phyloP scores from a whole-genome alignment of 2,888 invertebrate genomes.

The Esperia sulphurella region DNA sequence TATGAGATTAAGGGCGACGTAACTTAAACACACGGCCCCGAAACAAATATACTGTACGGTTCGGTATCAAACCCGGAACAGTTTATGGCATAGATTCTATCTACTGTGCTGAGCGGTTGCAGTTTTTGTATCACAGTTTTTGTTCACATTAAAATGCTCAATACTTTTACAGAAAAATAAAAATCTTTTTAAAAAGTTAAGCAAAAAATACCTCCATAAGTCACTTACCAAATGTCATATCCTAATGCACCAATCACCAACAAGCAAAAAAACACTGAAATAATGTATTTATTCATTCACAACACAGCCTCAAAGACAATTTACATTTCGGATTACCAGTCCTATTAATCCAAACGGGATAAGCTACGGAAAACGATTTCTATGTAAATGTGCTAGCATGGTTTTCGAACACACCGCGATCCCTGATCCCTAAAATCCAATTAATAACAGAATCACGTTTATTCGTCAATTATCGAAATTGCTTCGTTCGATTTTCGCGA shows the following conservation, averaged over 20 bases:
- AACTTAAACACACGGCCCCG: too few species aligned
- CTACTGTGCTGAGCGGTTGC: too few species aligned
- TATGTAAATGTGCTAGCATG: conserved; percentile 24
- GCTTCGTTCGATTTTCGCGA: conserved; percentile 7
- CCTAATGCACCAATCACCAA: conserved; percentile 5
- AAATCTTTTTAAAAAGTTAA: too few species aligned
- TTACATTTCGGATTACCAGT: conserved; percentile 12
- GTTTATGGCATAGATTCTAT: too few species aligned
- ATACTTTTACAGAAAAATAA: too few species aligned
- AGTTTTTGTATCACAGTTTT: too few species aligned
- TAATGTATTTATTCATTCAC: conserved; percentile 11
- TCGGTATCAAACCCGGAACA: too few species aligned
- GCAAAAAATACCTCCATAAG: too few species aligned
- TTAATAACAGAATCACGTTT: conserved; percentile 24
- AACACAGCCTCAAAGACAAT: conserved; percentile 14
- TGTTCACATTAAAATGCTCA: too few species aligned
- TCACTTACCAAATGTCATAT: conserved; percentile 6
- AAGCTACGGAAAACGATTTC: conserved; percentile 22
- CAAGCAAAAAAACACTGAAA: conserved; percentile 1
- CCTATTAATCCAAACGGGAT: conserved; percentile 13
- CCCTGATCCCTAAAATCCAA: conserved; percentile 18
- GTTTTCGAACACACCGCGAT: conserved; percentile 15
- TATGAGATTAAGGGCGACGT: too few species aligned
- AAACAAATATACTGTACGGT: too few species aligned
- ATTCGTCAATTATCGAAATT: conserved; percentile 20